A percentile compares a stretch with the other conserved stretches of the same genome.
Conservation (phyloP, 2,113 vertebrate species). For the Periophthalmodon schlosseri region DNA sequence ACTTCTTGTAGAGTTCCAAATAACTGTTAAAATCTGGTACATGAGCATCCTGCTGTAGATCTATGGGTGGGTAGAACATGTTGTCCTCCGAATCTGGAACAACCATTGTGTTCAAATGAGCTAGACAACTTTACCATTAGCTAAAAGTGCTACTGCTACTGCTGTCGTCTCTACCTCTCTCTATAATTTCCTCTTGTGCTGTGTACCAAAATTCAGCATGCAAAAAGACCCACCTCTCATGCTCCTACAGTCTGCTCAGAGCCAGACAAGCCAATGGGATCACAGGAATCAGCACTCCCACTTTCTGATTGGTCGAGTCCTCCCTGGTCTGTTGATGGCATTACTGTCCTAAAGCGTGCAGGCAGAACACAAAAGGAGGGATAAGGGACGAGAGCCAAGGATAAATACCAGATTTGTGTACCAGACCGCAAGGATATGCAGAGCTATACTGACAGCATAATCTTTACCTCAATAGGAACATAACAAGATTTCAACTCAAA, state of each 20-base stretch:
- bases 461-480: too few relatives aligned
- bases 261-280: constrained; percentile 62
- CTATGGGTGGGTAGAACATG: constrained; percentile 66
- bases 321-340: constrained; percentile 67
- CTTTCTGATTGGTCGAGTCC: constrained; percentile 73
- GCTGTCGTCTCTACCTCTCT: constrained; percentile 50
- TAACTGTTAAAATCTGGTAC: constrained; percentile 78
- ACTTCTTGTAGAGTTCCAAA: constrained; percentile 75
- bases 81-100: constrained; percentile 69
- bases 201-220: constrained; percentile 42
- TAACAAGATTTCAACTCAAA: not conserved
- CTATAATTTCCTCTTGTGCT: constrained; percentile 38
- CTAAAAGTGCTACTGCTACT: constrained; percentile 46
- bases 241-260: constrained; percentile 58
- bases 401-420: not conserved
- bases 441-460: too few relatives aligned
- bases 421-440: not conserved
- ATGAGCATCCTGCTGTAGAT: constrained; percentile 74
- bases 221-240: constrained; percentile 55
- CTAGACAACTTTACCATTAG: constrained; percentile 11
- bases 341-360: constrained; percentile 55
- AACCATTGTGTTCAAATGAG: constrained; percentile 63
- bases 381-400: not conserved
- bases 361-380: constrained; percentile 14
- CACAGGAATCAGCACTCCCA: constrained; percentile 71